Evolutionary conservation across 2,888 invertebrate genomes (phyloP), one percentile per base, ranked within the genome.

Genomic region (Pachliopta kotzebuea): DNA sequence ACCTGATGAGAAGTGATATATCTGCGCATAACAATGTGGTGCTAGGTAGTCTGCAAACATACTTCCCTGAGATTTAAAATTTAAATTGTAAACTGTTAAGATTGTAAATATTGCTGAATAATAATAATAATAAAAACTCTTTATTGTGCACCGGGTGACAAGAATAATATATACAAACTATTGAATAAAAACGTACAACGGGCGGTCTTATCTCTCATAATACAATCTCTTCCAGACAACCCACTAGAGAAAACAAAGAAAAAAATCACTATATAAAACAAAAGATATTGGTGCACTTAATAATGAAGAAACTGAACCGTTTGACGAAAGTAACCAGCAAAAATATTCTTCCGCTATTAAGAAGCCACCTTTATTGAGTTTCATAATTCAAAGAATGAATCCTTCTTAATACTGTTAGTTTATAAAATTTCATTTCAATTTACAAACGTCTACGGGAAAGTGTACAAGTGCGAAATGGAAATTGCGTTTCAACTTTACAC

Each of bases 371-470:
- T 29, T 31, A 31, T 60, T 37, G 18, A 21, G 23, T 37, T 53
- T 60, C 37, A 53, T 60, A 53, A 37, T 53, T 37, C 53, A 53
- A 23, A n/a, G 21, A 60, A 60, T 37, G 53, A 53, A 60, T 53
- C 37, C n/a, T 53, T 37, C 18, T 23, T 60, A 21, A 59, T 52
- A 50, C 21, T 59, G 52, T 49, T 53, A 49, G 60, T 60, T 60
- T 18, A 53, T 60, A 60, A 24, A 60, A 53, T 60, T 60, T 37
- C 37, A 60, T 60, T 52, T 60, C 37, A 11, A 21, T 23, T 26
- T 42, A 31, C 53, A 60, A 59, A n/a, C 23, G 49, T 37, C 37
- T 53, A 6, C 3, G 26, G 26, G 26, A 26, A 26, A 26, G 26
- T 26, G 26, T 26, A 45, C 60, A 23, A 23, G 17, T 37, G 31